Percentiles rank a stretch among this genome's conserved stretches.
Evolutionary conservation across 2,888 invertebrate species (phyloP).

Genomic region (Uropetala carovei): DNA sequence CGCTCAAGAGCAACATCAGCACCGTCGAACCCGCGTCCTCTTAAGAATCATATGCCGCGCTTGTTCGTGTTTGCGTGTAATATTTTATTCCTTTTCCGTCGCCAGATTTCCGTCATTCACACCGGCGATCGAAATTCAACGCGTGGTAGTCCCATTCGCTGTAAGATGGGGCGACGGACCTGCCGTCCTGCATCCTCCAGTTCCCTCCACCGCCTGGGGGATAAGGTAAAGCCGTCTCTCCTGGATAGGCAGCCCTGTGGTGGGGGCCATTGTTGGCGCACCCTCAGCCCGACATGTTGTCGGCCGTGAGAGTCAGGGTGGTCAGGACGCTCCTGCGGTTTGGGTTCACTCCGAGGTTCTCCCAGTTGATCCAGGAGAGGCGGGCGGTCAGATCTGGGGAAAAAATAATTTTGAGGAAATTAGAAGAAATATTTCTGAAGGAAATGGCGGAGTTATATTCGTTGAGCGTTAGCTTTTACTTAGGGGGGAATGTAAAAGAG

Average conservation of each 20-base stretch:
- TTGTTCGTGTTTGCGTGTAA: no score
- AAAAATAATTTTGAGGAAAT: constrained; percentile 68
- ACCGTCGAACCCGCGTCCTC: no score
- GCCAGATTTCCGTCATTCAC: background rate
- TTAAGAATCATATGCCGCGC: no score
- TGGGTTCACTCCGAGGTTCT: constrained; percentile 96
- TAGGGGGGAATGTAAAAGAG: no score
- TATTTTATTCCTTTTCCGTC: no score
- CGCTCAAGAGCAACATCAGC: no score
- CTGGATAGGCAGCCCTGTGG: background rate
- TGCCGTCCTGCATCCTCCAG: constrained; percentile 20
- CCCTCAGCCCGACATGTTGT: constrained; percentile 73
- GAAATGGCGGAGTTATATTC: no score
- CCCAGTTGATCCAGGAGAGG: constrained; percentile 99
- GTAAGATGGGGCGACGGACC: background rate
- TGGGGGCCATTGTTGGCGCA: constrained; percentile 22
- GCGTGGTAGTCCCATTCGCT: constrained; percentile 39
- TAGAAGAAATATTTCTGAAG: no score
- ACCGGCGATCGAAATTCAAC: background rate
- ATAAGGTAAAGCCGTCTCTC: background rate
- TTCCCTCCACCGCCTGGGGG: background rate
- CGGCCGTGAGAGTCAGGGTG: constrained; percentile 87
- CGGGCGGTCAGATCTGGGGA: constrained; percentile 94
- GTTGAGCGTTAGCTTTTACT: no score
- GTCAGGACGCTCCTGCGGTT: constrained; percentile 90